Conservation (phyloP, 2,888 invertebrate species). For the Leptinotarsa tumamoca region DNA sequence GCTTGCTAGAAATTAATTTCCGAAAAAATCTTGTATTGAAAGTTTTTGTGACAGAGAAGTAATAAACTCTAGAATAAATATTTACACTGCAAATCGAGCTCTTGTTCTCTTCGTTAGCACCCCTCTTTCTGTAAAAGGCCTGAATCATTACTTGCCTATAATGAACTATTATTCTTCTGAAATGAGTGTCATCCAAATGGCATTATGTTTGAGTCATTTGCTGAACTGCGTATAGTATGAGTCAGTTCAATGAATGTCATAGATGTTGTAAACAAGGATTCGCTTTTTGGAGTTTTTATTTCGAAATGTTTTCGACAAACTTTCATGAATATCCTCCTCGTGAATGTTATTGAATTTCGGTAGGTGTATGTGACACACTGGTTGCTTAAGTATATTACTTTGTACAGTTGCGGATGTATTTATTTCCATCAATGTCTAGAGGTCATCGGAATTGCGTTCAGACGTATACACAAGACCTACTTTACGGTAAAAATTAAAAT, state of each 20-base stretch:
- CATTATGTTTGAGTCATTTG: not conserved
- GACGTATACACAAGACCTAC: not conserved
- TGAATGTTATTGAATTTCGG: slow-evolving; percentile 1
- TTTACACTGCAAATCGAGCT: too few species aligned
- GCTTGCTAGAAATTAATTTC: too few species aligned
- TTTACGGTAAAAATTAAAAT: slow-evolving; percentile 1
- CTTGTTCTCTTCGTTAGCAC: too few species aligned
- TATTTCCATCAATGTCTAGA: not conserved
- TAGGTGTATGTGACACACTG: slow-evolving; percentile 5
- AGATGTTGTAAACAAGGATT: not conserved
- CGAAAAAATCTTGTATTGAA: too few species aligned
- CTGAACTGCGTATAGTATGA: not conserved
- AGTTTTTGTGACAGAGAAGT: too few species aligned
- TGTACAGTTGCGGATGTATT: slow-evolving; percentile 6
- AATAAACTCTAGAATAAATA: too few species aligned
- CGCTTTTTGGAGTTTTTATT: slow-evolving; percentile 6
- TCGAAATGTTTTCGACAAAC: not conserved
- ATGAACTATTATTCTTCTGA: too few species aligned
- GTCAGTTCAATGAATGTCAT: not conserved
- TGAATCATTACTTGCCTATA: too few species aligned
- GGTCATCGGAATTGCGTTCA: not conserved
- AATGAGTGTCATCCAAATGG: too few species aligned
- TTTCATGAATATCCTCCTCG: not conserved
- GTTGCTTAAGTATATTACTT: not conserved
- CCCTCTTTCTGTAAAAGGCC: too few species aligned